Evolutionary conservation across 2,113 vertebrate species (phyloP), one percentile per base, ranked within the genome.

Genomic region (Prunella fulvescens): DNA sequence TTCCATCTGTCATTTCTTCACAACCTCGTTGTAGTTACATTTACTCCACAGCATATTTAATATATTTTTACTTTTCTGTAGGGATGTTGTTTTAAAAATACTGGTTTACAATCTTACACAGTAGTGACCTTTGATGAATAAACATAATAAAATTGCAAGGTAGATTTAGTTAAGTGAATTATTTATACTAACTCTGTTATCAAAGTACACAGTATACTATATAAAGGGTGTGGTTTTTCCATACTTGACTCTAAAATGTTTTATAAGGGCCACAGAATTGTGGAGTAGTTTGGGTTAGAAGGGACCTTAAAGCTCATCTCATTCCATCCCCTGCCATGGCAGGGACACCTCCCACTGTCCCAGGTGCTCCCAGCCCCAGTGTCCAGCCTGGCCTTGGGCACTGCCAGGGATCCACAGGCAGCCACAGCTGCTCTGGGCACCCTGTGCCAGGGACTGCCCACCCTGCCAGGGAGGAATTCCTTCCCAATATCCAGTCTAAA

Each of bases 381-480:
- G 53, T 16, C 47, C n/a, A 69, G 0, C 47, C 24, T 76, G 70
- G 14, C 17, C n/a, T 13, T 18, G 29, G 2, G 2, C n/a, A 19
- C n/a, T 48, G 7, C 19, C 61, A 89, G 61, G 61, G 53, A 18
- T 47, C 6, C n/a, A 57, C 24, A 39, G 7, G n/a, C 47, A 74
- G 2, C 39, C 60, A 7, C 61, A 53, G 1, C 19, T 53, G 6
- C 51, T 5, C 45, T 39, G 37, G 10, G 33, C 25, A 58, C 1
- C 10, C 51, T 29, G 0, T 45, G 15, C 29, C 61, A 67, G 69
- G 25, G 29, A 26, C 13, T 40, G 19, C 5, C 6, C 47, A 31
- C 2, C 17, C 25, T 61, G 3, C 11, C 14, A 62, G 54, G 20
- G 10, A 54, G 11, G 7, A 54, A 62, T 76, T 69, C 4, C 5